phyloP scores from a whole-genome alignment of 2,888 invertebrate genomes.

The Rhingia rostrata region DNA sequence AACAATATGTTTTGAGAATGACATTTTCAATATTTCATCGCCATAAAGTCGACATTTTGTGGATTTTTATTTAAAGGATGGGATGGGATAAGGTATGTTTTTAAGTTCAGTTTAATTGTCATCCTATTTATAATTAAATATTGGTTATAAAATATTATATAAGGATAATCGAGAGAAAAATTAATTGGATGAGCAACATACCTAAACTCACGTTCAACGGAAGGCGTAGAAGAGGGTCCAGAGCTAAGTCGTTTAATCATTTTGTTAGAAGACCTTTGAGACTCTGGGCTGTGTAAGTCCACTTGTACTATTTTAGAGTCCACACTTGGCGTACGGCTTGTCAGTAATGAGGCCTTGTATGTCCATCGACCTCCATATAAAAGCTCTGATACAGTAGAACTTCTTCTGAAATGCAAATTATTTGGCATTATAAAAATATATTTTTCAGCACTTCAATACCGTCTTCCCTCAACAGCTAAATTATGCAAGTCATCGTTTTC shows the following conservation, averaged over 20 bases:
- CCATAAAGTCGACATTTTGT: too few relatives aligned
- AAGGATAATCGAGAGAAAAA: too few relatives aligned
- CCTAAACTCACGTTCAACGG: constrained; percentile 82
- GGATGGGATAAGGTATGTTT: too few relatives aligned
- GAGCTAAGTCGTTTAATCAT: constrained; percentile 81
- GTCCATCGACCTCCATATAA: constrained; percentile 82
- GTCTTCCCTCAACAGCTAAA: constrained; percentile 78
- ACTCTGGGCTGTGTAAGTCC: constrained; percentile 82
- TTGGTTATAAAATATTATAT: too few relatives aligned
- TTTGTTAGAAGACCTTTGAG: constrained; percentile 80
- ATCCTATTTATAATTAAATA: too few relatives aligned
- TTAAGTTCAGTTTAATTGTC: too few relatives aligned
- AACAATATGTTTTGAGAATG: too few relatives aligned
- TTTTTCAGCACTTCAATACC: constrained; percentile 74
- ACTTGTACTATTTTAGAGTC: constrained; percentile 82
- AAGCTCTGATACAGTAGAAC: constrained; percentile 82
- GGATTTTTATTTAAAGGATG: too few relatives aligned
- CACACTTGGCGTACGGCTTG: constrained; percentile 82
- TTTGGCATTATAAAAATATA: neutral
- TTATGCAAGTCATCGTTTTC: constrained; percentile 85
- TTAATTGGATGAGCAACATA: constrained; percentile 54
- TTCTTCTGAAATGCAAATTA: constrained; percentile 75
- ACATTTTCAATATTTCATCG: too few relatives aligned
- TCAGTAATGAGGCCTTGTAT: constrained; percentile 80
- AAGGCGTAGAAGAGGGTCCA: constrained; percentile 81